These are phyloP conservation scores for Dolichomitus sp. DNA, from an alignment of 2,888 invertebrate genomes.

Conservation along the genomic window DNA sequence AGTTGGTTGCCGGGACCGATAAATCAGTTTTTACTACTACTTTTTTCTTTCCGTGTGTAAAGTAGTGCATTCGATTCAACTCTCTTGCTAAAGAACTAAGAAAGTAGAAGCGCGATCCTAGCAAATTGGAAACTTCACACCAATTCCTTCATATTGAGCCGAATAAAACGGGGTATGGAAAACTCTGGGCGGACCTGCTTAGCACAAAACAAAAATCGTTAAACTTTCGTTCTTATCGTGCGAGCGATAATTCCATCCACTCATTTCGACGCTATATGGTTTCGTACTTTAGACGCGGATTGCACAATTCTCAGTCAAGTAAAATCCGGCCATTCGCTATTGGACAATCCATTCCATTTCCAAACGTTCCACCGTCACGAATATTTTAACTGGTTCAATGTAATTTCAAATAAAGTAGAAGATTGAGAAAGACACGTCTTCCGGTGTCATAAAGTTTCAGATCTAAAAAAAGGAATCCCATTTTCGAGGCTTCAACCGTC, in stretches of 20 bases:
- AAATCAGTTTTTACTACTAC: no score
- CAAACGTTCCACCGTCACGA: not conserved
- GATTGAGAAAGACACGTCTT: not conserved
- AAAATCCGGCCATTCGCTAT: not conserved
- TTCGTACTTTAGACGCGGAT: not conserved
- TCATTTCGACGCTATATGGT: not conserved
- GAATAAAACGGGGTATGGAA: not conserved
- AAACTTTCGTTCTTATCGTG: slow-evolving; percentile 14
- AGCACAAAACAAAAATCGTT: slow-evolving; percentile 4
- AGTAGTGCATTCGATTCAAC: not conserved
- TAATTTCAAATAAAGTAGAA: not conserved
- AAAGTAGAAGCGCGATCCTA: not conserved
- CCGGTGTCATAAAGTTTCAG: not conserved
- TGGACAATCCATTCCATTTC: not conserved
- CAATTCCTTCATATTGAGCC: not conserved
- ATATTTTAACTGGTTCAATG: slow-evolving; percentile 5
- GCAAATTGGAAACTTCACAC: not conserved
- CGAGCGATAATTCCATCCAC: not conserved
- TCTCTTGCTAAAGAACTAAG: not conserved
- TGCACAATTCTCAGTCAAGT: not conserved
- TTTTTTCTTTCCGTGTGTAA: no score
- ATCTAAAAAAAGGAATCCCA: not conserved
- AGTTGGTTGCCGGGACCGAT: no score
- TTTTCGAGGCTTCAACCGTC: slow-evolving; percentile 26
- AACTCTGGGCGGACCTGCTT: not conserved